Evolutionary conservation across 2,797 vertebrate genomes (phyloP).

Genomic region (Pyrocephalus nanus): DNA sequence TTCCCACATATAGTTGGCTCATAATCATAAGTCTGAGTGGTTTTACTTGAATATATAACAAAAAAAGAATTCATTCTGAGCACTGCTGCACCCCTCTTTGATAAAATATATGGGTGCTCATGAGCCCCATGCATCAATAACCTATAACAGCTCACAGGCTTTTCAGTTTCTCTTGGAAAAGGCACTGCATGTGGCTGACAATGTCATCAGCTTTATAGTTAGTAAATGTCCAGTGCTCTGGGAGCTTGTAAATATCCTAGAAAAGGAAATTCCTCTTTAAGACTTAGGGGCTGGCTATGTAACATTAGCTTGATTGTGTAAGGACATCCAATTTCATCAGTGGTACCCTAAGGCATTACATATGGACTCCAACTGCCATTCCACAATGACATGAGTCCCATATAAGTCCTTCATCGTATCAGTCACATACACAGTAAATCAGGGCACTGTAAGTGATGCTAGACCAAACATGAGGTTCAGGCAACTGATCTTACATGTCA

Average conservation of each 20-base stretch:
- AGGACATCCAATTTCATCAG: neutral
- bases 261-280: neutral
- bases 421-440: neutral
- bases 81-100: neutral
- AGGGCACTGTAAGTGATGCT: neutral
- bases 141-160: neutral
- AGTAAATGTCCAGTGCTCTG: neutral
- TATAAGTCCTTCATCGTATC: accelerated
- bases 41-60: neutral
- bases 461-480: neutral
- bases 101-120: neutral
- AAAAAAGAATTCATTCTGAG: neutral
- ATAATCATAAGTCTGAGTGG: neutral
- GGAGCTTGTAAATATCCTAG: neutral
- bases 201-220: neutral
- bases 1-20: neutral
- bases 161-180: neutral
- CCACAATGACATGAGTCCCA: accelerated
- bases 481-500: neutral
- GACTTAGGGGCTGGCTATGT: neutral
- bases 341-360: too few relatives aligned
- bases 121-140: neutral
- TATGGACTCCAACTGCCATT: neutral
- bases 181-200: neutral
- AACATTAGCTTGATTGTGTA: neutral